Base-by-base conservation (phyloP, 2,113 vertebrate species). In the Syngnathus typhle region DNA sequence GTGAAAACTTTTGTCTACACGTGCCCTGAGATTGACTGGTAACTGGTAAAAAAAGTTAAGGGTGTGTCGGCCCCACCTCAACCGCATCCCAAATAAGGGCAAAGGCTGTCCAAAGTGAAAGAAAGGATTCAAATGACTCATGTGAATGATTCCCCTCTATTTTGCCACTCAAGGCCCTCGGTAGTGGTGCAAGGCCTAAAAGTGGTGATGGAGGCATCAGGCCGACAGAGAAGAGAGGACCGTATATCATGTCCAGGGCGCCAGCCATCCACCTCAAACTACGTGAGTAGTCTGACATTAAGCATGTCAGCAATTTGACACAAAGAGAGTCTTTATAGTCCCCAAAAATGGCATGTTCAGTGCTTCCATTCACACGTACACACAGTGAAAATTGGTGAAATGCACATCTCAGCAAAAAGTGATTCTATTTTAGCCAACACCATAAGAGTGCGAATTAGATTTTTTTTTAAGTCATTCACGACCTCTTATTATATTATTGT, bases 211-310 rank as follows among this genome's bases (percentile, higher is more conserved):
- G 76, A 60, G 76, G 75, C 19, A 68, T 82, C 62, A 73, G 81
- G 64, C 82, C 86, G 0, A 60, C 92, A 73, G 95, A 98, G 87
- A 98, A 95, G 73, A 93, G 90, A 70, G 95, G 95, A 0, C 95
- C 95, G 0, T 96, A 97, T 82, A 88, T 94, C 85, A 91, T 96
- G 93, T 89, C 89, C 79, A 94, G 92, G 74, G 87, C 83, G 43
- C 92, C 94, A 36, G 91, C 94, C 41, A 78, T 96, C 73, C 95
- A 95, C 59, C 84, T 92, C 84, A 96, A 93, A 88, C 86, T 97
- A 60, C 94, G 96, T 98, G 87, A 94, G 95, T 88, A 36, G 63
- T 49, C n/a, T n/a, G n/a, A n/a, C n/a, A n/a, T 32, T 56, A 5
- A 55, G 6, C 44, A 15, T 39, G 39, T 43, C 6, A 43, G 41